A percentile compares a stretch with the other conserved stretches of the same genome.
Evolutionary conservation across 2,888 invertebrate genomes (phyloP).

Genomic region (Agrypnus murinus): DNA sequence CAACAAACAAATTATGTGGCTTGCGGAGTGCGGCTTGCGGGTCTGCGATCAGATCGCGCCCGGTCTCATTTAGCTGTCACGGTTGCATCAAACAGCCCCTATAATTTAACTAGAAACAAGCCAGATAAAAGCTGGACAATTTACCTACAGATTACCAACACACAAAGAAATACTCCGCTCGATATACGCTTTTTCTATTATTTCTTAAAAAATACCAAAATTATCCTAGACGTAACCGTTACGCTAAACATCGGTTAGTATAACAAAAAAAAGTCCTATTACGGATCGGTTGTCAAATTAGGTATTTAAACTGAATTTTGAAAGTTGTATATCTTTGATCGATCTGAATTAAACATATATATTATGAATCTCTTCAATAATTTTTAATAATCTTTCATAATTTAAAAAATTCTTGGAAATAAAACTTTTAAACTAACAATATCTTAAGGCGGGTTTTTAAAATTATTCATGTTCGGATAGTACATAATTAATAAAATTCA

Average conservation of each 20-base stretch:
- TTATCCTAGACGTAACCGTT: constrained; percentile 41
- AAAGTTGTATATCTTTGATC: constrained; percentile 19
- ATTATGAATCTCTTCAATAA: background rate
- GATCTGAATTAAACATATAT: constrained; percentile 24
- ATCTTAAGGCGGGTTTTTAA: too few relatives aligned
- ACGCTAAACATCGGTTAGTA: constrained; percentile 38
- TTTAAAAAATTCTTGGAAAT: background rate
- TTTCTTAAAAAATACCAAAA: constrained; percentile 56
- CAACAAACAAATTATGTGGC: constrained; percentile 59
- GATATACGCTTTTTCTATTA: constrained; percentile 61
- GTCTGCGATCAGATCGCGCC: constrained; percentile 55
- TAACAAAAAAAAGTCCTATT: constrained; percentile 30
- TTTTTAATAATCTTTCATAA: constrained; percentile 17
- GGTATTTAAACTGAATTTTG: constrained; percentile 8
- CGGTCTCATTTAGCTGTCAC: constrained; percentile 69
- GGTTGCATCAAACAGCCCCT: constrained; percentile 68
- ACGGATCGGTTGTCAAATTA: constrained; percentile 29
- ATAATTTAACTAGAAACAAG: constrained; percentile 67
- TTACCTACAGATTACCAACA: constrained; percentile 65
- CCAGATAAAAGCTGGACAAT: constrained; percentile 66
- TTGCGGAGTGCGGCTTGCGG: constrained; percentile 53
- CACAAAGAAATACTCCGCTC: constrained; percentile 62
- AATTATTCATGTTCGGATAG: background rate
- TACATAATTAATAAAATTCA: too few relatives aligned
- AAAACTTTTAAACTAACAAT: too few relatives aligned